These are phyloP conservation scores for Drosophila prolongata DNA, from an alignment of 2,888 invertebrate genomes.

Conservation along the genomic window DNA sequence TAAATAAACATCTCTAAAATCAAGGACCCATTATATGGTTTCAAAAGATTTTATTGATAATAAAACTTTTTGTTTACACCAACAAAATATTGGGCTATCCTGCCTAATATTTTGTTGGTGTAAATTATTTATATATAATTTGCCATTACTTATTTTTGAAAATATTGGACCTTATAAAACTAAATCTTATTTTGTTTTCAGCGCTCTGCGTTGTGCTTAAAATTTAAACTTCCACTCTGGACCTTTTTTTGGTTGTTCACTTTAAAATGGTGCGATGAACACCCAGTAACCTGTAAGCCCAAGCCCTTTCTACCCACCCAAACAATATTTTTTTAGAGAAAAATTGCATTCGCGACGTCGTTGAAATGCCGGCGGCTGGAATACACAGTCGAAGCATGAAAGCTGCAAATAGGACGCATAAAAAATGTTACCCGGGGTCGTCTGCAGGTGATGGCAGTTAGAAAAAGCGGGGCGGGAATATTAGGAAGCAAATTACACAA, in stretches of 20 bases:
- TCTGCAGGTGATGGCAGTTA: constrained; percentile 42
- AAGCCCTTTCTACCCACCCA: constrained; percentile 8
- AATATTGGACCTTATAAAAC: no score
- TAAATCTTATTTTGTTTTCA: no score
- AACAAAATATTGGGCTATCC: no score
- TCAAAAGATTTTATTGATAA: no score
- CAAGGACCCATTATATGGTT: no score
- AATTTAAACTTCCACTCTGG: constrained; percentile 53
- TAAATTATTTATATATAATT: no score
- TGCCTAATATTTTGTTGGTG: no score
- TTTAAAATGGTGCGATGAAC: constrained; percentile 15
- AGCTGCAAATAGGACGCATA: constrained; percentile 67
- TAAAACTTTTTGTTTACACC: no score
- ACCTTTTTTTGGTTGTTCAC: constrained; percentile 64
- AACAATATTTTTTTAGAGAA: constrained; percentile 25
- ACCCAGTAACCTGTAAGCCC: neutral
- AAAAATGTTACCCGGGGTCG: constrained; percentile 46
- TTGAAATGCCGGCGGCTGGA: constrained; percentile 60
- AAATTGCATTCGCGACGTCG: constrained; percentile 44
- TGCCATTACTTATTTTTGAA: no score
- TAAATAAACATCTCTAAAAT: no score
- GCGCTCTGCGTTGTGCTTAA: constrained; percentile 34
- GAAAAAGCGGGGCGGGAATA: neutral
- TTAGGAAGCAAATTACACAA: neutral
- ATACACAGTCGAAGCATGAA: constrained; percentile 77